Base-by-base conservation (phyloP, 2,113 vertebrate species). In the Pithys albifrons region DNA sequence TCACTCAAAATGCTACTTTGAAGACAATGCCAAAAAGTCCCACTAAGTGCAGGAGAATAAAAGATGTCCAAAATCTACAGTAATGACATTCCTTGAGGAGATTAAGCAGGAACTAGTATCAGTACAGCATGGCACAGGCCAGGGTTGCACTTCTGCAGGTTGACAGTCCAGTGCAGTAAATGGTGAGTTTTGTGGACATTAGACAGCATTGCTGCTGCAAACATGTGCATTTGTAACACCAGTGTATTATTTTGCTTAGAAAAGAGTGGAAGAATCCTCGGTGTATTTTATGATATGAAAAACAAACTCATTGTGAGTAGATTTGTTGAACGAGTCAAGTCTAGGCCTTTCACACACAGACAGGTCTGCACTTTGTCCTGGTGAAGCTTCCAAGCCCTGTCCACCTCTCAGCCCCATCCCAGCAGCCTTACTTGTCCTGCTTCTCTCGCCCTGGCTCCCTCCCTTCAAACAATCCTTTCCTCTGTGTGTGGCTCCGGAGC, bases 301-400 rank as follows among this genome's bases (percentile, higher is more conserved):
- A 91, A 13, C 4, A 57, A 82, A 29, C 20, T 17, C 31, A 29
- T 25, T 33, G 51, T 31, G n/a, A 45, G 39, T 1, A n/a, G 35
- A 62, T 17, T 22, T 3, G 23, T 1, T 2, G 17, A 57, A 65
- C 0, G 12, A 72, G 31, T 4, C 1, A 10, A 45, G 43, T 12
- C 25, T 19, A 3, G 0, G 8, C 31, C 17, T 39, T 43, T 28
- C 52, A 51, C 0, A 0, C 19, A 6, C 12, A n/a, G 15, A 2
- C 1, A 9, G 46, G 65, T 5, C 43, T 6, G 43, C 5, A 58
- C 31, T 15, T 28, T 27, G 39, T 37, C 18, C 16, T 12, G 35
- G 15, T 10, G 58, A 48, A 45, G 83, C 59, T 4, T 2, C 39
- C 8, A 11, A 62, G 39, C 54, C 27, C 23, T 9, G 24, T 12